These are phyloP conservation scores for Anarhynchus alexandrinus DNA, from an alignment of 2,113 vertebrate species.

Conservation along the genomic window DNA sequence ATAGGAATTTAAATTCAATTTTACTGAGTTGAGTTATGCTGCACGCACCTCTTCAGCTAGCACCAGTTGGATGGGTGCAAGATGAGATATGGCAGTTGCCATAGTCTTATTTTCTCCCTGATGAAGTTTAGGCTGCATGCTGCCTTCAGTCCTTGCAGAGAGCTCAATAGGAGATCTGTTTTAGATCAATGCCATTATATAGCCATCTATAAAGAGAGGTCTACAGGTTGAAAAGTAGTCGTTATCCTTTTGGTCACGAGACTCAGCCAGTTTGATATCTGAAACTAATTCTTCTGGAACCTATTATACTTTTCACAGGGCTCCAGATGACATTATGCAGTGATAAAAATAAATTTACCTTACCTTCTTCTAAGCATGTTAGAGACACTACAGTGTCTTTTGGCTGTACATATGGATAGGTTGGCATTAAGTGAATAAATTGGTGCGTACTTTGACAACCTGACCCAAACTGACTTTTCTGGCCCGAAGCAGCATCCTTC, in stretches of 20 bases:
- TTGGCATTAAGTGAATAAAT: background rate
- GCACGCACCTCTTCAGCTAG: background rate
- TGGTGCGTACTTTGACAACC: background rate
- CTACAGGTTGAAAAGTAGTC: background rate
- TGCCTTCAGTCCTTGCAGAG: background rate
- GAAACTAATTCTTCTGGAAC: background rate
- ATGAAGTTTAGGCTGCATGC: background rate
- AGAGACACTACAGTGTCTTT: background rate
- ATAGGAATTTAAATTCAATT: background rate
- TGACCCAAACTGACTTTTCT: background rate
- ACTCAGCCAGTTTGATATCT: background rate
- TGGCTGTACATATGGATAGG: background rate
- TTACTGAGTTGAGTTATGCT: background rate
- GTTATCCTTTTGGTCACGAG: background rate
- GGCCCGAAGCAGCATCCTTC: background rate
- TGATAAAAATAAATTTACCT: background rate
- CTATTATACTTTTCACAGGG: background rate
- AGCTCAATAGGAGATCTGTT: background rate
- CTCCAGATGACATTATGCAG: background rate
- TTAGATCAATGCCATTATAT: background rate
- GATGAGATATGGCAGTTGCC: fast-evolving
- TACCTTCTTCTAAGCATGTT: background rate
- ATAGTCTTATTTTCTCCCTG: background rate
- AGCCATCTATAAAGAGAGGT: background rate
- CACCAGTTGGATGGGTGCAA: background rate